These are phyloP conservation scores for Aspidoscelis tigris DNA, from an alignment of 2,113 vertebrate genomes.

Conservation along the genomic window DNA sequence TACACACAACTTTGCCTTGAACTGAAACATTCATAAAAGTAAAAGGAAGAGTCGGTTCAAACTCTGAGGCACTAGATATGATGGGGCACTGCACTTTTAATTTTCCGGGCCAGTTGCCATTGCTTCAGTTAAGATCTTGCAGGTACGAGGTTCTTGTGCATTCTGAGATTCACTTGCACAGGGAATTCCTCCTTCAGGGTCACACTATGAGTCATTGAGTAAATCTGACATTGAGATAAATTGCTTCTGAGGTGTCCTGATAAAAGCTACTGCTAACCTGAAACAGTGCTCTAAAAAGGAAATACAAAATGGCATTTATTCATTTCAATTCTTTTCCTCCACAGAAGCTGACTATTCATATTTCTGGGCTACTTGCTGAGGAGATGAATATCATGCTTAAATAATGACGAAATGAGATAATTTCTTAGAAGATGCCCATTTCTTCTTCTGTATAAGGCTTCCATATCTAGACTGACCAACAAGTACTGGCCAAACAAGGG, in stretches of 20 bases:
- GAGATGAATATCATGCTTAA: slow-evolving; percentile 53
- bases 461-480: not conserved
- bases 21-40: no score
- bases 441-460: not conserved
- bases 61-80: no score
- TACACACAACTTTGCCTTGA: no score
- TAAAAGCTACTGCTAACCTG: slow-evolving; percentile 1
- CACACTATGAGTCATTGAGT: no score
- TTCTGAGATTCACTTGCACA: no score
- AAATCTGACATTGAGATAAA: not conserved
- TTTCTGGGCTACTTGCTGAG: slow-evolving; percentile 58
- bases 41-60: no score
- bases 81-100: no score
- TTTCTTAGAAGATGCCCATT: not conserved
- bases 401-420: not conserved
- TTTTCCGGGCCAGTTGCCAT: no score
- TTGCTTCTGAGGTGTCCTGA: slow-evolving; percentile 11
- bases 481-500: no score
- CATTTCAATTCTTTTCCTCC: slow-evolving; percentile 12
- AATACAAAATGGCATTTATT: not conserved
- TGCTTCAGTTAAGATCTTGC: no score
- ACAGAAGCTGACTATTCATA: slow-evolving; percentile 61
- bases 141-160: no score
- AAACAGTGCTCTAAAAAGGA: not conserved
- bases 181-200: no score